Base-by-base conservation (phyloP, 2,888 invertebrate genomes). In the Epiblema foenella region DNA sequence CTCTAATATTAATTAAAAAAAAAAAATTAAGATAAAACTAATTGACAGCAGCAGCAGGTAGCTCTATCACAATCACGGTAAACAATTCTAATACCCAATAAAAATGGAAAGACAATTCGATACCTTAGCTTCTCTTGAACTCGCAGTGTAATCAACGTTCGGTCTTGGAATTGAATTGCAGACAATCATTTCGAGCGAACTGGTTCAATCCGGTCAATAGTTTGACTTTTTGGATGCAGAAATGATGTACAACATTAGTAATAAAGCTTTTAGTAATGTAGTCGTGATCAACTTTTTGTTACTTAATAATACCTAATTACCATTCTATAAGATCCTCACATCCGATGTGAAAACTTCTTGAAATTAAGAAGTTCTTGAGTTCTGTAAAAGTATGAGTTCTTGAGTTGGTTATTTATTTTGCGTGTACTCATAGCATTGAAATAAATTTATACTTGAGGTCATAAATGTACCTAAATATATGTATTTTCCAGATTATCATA, bases 131-230 rank as follows among this genome's bases (percentile, higher is more conserved):
- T 75, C 74, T 66, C 73, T 71, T 51, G 42, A 37, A 52, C 20
- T 42, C 70, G 74, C 76, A 78, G 79, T 76, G 78, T 78, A 80
- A 82, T 82, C 79, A 80, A 74, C 77, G 73, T 75, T 63, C 74
- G 64, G 65, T 63, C 70, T 74, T 66, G 75, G 77, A 77, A 83
- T 79, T 81, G 77, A 73, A 80, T 84, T 83, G 76, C 74, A 75
- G 76, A 76, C 74, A 75, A 78, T 78, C 77, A 78, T 75, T 72
- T 74, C 73, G 73, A 75, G 68, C 59, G 70, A 77, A 65, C 69
- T 54, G 65, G 65, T 69, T 59, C 42, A 33, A 65, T 42, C 69
- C 52, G 51, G 69, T 42, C 52, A 17, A 59, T 52, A 20, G 52
- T 33, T 29, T 33, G 58, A 42, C 18, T 24, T 52, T 46, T 51